Percentiles rank a stretch among this genome's conserved stretches.
phyloP scores from a whole-genome alignment of 2,797 vertebrate species.

The Chanos chanos region DNA sequence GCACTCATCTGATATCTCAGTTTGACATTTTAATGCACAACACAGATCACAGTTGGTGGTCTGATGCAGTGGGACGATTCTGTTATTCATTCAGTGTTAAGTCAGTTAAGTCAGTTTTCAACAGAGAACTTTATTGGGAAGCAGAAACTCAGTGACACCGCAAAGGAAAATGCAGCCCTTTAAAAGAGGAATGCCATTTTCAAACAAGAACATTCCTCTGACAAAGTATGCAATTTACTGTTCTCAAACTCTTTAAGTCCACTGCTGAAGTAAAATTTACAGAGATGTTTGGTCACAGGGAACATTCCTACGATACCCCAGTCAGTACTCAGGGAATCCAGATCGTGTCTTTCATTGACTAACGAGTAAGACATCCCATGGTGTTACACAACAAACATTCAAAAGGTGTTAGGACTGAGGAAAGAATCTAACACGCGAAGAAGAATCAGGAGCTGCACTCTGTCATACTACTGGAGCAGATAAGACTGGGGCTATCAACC shows the following conservation, averaged over 20 bases:
- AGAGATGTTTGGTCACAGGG: constrained; percentile 63
- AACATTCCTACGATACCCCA: constrained; percentile 59
- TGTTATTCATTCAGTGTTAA: neutral
- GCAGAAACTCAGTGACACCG: constrained; percentile 22
- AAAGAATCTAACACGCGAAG: no score
- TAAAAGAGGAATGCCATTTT: constrained; percentile 40
- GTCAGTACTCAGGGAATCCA: constrained; percentile 35
- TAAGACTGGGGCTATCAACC: no score
- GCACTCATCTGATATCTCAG: no score
- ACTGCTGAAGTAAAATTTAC: constrained; percentile 46
- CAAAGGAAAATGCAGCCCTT: constrained; percentile 25
- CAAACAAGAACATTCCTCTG: constrained; percentile 52
- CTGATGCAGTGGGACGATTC: constrained; percentile 30
- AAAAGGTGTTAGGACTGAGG: no score
- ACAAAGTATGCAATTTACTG: constrained; percentile 50
- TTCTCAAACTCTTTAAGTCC: constrained; percentile 28
- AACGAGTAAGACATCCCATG: neutral
- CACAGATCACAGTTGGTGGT: constrained; percentile 53
- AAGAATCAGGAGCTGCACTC: no score
- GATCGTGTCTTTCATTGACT: neutral
- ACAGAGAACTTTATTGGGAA: constrained; percentile 24
- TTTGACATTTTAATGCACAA: no score
- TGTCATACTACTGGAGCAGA: no score
- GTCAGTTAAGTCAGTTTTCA: no score
- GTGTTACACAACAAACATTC: no score